Evolutionary conservation across 2,797 vertebrate genomes (phyloP), one percentile per base, ranked within the genome.

Genomic region (Xiphophorus birchmanni): DNA sequence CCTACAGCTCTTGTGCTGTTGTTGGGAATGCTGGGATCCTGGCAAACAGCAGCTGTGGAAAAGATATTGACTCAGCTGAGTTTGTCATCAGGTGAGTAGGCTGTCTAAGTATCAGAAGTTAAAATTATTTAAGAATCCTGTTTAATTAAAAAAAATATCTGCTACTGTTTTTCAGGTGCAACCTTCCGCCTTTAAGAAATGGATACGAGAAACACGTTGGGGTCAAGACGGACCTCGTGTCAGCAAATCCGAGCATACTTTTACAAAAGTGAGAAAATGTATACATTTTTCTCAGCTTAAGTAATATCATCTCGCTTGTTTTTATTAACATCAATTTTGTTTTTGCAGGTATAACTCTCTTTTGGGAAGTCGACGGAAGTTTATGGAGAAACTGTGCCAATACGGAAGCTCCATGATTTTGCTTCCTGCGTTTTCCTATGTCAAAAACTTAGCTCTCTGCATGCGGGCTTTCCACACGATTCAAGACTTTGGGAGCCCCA

Each of bases 1-100:
- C 67, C 23, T 71, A 35, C 96, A 94, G 90, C 83, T 96, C 96
- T 0, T 99, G 98, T 86, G 96, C 98, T 0, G 97, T 99, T 42
- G 97, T 99, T 75, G 98, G 98, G 79, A 98, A 98, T 2, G 97
- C 97, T 42, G 98, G 97, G 7, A 97, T 99, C 86, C 52, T 78
- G 29, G 94, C 96, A 71, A 71, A 71, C 23, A 71, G 67, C 23
- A 44, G 23, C 23, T 71, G 67, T 71, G 67, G 67, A 26, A 3
- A 71, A 42, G n/a, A 2, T 3, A 71, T 71, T 13, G 67, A 71
- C 44, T 71, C 67, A n/a, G 40, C 67, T 13, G 67, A 71, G 29
- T 71, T 44, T n/a, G 23, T 71, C 12, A 71, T 44, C 67, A 23
- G 67, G 67, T 71, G 40, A 44, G 67, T 13, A n/a, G 26, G 37